Percentiles rank a stretch among this genome's conserved stretches.
Evolutionary conservation across 2,797 vertebrate genomes (phyloP).

Genomic region (Tympanoctomys barrerae): DNA sequence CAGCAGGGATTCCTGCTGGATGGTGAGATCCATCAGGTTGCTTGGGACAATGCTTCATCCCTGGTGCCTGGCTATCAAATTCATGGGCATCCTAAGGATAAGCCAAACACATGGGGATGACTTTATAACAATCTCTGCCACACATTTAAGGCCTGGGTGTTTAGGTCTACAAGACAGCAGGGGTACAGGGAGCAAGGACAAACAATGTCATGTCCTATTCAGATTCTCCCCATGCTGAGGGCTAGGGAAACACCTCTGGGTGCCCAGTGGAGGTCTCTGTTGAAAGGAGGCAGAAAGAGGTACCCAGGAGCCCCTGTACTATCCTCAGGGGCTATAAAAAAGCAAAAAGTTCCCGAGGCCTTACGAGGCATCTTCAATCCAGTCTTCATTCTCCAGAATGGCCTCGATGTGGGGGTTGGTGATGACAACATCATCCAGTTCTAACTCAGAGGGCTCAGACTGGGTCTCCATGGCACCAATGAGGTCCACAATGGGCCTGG

Average conservation of each 20-base stretch:
- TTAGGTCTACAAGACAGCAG: neutral
- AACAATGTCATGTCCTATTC: neutral
- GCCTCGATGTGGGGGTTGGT: constrained; percentile 98
- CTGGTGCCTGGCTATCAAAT: neutral
- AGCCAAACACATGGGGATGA: neutral
- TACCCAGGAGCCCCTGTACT: neutral
- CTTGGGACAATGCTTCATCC: neutral
- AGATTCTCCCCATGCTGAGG: neutral
- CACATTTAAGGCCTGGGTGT: neutral
- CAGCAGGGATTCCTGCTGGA: neutral
- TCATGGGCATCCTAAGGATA: neutral
- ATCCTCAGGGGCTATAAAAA: neutral
- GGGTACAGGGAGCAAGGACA: fast-evolving
- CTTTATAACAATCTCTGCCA: neutral
- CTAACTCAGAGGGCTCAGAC: constrained; percentile 96
- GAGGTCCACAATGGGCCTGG: constrained; percentile 96
- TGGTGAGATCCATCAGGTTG: neutral
- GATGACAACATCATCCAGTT: constrained; percentile 98
- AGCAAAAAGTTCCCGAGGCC: constrained; percentile 61
- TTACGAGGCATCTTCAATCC: constrained; percentile 98
- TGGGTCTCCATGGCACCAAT: constrained; percentile 96
- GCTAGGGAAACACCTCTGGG: neutral
- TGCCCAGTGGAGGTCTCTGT: fast-evolving
- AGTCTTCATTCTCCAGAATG: constrained; percentile 98
- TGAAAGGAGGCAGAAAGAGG: neutral